These are phyloP conservation scores for Colistium nudipinnis DNA, from an alignment of 2,113 vertebrate species.

Conservation along the genomic window DNA sequence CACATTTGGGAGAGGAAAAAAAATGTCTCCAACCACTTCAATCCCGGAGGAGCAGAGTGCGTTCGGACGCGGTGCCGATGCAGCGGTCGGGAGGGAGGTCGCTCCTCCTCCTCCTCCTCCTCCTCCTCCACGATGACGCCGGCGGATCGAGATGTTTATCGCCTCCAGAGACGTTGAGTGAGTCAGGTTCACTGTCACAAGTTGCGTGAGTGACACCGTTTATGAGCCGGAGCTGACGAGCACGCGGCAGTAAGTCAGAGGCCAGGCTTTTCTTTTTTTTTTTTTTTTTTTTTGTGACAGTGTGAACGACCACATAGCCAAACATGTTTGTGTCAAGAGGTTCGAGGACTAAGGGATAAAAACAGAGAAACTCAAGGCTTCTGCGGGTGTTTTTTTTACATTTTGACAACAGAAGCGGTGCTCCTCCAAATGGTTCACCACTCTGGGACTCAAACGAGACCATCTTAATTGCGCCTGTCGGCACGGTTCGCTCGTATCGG, in stretches of 20 bases:
- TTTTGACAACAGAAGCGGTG: not conserved
- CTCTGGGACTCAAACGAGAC: too few relatives aligned
- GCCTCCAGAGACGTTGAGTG: conserved; percentile 22
- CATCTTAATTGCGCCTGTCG: too few relatives aligned
- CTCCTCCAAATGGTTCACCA: not conserved
- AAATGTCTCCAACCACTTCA: not conserved
- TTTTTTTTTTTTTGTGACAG: conserved; percentile 37
- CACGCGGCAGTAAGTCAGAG: conserved; percentile 40
- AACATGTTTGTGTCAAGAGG: conserved; percentile 36
- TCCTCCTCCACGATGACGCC: too few relatives aligned
- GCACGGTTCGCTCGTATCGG: too few relatives aligned
- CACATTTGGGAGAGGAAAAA: not conserved
- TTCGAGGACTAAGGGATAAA: conserved; percentile 5
- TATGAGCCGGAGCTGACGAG: conserved; percentile 27
- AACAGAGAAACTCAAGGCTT: not conserved
- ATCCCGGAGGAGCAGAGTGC: too few relatives aligned
- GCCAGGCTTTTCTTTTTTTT: too few relatives aligned
- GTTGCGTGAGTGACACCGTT: conserved; percentile 39
- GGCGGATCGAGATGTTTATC: conserved; percentile 14
- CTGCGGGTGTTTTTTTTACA: not conserved
- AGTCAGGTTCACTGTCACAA: conserved; percentile 35
- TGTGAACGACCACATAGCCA: conserved; percentile 22
- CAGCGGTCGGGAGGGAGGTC: not conserved
- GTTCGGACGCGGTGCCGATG: not conserved
- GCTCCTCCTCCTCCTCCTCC: too few relatives aligned